These are phyloP conservation scores for Pterostichus niger DNA, from an alignment of 2,888 invertebrate species.

Conservation along the genomic window DNA sequence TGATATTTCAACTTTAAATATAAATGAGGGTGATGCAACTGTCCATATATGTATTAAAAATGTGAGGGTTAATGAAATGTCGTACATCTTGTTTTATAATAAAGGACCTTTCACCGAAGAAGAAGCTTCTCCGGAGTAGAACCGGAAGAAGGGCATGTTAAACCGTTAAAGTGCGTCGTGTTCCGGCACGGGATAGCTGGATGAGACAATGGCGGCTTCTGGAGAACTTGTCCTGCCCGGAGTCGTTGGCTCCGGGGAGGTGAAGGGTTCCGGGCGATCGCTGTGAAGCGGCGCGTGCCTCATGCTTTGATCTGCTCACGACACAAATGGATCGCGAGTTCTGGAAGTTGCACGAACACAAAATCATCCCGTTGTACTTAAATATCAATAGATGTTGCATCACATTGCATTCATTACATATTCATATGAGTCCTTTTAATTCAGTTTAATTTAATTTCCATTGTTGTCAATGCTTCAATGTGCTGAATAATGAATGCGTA, in stretches of 20 bases:
- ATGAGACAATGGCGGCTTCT: conserved; percentile 64
- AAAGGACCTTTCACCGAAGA: conserved; percentile 22
- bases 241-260: conserved; percentile 49
- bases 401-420: no score
- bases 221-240: conserved; percentile 42
- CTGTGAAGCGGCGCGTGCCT: conserved; percentile 46
- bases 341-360: conserved; percentile 7
- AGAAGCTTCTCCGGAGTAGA: conserved; percentile 14
- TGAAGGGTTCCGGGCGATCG: conserved; percentile 45
- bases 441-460: no score
- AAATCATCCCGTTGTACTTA: background rate
- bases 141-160: conserved; percentile 64
- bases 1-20: no score
- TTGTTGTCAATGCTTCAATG: no score
- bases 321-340: conserved; percentile 57
- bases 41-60: no score
- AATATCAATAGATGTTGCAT: background rate
- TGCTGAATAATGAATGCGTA: no score
- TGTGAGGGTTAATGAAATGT: no score
- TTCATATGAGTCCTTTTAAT: no score
- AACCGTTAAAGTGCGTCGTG: conserved; percentile 64
- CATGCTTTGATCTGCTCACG: conserved; percentile 64
- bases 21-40: no score
- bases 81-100: conserved; percentile 23
- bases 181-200: conserved; percentile 45